These are phyloP conservation scores for Drosophila erecta DNA, from an alignment of 1,140 invertebrate genomes.

Conservation along the genomic window DNA sequence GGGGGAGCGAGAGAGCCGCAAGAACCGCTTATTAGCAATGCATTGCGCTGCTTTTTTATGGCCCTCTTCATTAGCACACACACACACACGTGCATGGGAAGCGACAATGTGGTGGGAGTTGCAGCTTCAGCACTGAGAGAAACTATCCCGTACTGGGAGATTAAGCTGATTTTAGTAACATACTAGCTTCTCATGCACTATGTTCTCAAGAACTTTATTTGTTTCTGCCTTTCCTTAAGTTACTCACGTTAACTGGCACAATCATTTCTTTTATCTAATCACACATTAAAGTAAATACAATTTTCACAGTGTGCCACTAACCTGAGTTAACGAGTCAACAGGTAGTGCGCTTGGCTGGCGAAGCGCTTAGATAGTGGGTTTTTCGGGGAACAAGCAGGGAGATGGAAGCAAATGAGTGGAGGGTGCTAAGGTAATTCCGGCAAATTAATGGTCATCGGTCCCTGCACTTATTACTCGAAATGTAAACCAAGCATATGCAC, in stretches of 20 bases:
- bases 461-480: constrained; percentile 60
- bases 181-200: no score
- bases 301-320: constrained; percentile 12
- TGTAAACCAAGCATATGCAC: constrained; percentile 49
- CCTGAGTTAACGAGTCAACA: constrained; percentile 68
- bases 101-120: constrained; percentile 26
- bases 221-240: background rate
- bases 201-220: background rate
- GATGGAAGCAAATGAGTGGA: background rate
- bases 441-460: constrained; percentile 60
- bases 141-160: background rate
- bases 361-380: constrained; percentile 30
- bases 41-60: constrained; percentile 54
- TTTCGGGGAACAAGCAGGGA: constrained; percentile 12
- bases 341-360: constrained; percentile 70
- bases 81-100: constrained; percentile 23
- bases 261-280: background rate
- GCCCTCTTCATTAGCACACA: constrained; percentile 60
- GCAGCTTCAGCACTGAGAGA: constrained; percentile 21
- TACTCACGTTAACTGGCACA: no score
- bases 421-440: constrained; percentile 34
- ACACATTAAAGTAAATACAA: no score
- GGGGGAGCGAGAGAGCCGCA: constrained; percentile 23
- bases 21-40: constrained; percentile 79
- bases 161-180: no score